Conservation (phyloP, 2,113 vertebrate genomes). For the Gallinago media region DNA sequence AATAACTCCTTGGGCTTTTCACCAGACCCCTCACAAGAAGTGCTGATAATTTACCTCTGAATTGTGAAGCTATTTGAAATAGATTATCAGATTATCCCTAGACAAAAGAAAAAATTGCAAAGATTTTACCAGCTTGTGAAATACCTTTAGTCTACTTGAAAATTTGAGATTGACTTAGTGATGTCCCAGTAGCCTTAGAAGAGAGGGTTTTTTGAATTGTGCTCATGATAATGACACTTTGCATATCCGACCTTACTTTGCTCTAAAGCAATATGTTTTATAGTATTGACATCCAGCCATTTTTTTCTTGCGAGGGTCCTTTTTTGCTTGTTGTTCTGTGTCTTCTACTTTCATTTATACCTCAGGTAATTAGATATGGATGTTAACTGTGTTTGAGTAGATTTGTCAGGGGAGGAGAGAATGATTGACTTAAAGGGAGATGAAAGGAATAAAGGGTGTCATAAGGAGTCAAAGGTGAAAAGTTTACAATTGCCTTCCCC, state of each 20-base stretch:
- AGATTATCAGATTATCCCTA: accelerated
- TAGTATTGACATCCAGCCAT: background rate
- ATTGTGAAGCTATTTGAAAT: background rate
- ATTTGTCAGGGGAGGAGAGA: background rate
- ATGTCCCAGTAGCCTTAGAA: background rate
- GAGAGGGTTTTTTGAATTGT: background rate
- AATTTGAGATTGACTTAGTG: background rate
- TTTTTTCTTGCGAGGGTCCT: background rate
- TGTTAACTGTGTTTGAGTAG: background rate
- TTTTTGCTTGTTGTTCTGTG: background rate
- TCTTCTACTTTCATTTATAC: background rate
- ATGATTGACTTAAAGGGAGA: background rate
- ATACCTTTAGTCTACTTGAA: background rate
- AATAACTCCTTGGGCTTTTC: background rate
- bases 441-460: background rate
- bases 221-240: background rate
- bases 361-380: background rate
- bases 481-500: background rate
- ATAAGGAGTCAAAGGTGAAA: background rate
- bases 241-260: background rate
- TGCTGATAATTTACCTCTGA: background rate
- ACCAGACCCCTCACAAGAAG: background rate
- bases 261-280: background rate
- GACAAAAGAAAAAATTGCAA: background rate
- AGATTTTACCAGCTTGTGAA: background rate